Evolutionary conservation across 1,140 invertebrate species (phyloP).

Genomic region (Hermatobates lingyangjiaoensis): DNA sequence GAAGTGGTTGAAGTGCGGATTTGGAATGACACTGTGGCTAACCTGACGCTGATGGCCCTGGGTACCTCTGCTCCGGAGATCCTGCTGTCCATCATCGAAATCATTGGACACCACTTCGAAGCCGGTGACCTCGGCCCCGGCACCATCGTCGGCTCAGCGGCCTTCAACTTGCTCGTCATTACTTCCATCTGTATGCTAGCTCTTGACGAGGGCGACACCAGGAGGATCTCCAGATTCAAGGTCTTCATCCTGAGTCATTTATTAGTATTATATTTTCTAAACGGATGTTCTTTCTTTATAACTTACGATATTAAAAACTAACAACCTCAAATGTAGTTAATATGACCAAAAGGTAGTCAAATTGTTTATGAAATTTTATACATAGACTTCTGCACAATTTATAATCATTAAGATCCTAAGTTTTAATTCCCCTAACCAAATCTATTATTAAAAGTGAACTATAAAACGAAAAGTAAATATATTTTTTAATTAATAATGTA

Average conservation of each 20-base stretch:
- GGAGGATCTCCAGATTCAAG: slow-evolving; percentile 31
- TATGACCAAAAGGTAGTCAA: too few species aligned
- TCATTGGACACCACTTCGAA: slow-evolving; percentile 30
- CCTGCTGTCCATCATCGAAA: slow-evolving; percentile 40
- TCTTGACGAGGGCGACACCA: slow-evolving; percentile 29
- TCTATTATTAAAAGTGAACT: too few species aligned
- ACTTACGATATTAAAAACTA: slow-evolving; percentile 2
- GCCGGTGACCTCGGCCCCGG: slow-evolving; percentile 38
- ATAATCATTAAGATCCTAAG: too few species aligned
- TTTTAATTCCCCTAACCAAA: too few species aligned
- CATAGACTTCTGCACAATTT: too few species aligned
- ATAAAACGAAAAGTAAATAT: too few species aligned
- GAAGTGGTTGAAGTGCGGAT: slow-evolving; percentile 23
- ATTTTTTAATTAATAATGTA: too few species aligned
- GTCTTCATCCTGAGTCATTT: slow-evolving; percentile 23
- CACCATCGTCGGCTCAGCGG: slow-evolving; percentile 46
- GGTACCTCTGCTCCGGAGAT: slow-evolving; percentile 44
- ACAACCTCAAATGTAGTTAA: slow-evolving; percentile 3
- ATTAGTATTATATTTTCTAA: slow-evolving; percentile 2
- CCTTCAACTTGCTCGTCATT: slow-evolving; percentile 41
- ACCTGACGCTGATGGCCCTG: slow-evolving; percentile 46
- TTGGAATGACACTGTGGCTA: slow-evolving; percentile 49
- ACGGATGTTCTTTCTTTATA: slow-evolving; percentile 5
- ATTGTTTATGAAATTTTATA: too few species aligned
- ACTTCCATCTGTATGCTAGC: slow-evolving; percentile 35